Evolutionary conservation across 1,140 invertebrate genomes (phyloP), one percentile per base, ranked within the genome.

Genomic region (Anastatus disparis): DNA sequence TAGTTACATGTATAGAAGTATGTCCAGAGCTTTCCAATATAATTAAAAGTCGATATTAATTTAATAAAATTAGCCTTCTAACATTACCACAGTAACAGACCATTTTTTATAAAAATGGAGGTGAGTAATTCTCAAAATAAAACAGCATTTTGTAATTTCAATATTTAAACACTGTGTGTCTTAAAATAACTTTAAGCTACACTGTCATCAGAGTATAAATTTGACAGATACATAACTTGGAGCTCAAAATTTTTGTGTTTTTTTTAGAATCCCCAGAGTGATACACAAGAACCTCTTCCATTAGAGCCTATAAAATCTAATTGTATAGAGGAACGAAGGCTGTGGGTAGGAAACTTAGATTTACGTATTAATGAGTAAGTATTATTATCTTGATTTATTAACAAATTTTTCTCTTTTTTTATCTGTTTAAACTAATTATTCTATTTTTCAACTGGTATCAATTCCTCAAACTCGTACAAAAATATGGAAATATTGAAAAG

Each of bases 341-440:
- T 97, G 24, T 97, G 95, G 95, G 92, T 97, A 72, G 95, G 95
- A 40, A 97, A 97, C 85, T 86, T 97, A 70, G 95, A 97, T 83
- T 84, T 90, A 7, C 85, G 94, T 81, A 90, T 97, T 81, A 95
- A 93, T 89, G 95, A 97, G 95, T 97, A 94, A 94, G 94, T 91
- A 83, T 85, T 85, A 44, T 79, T 79, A 72, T 70, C 52, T 56
- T 17, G 22, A 62, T 48, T 27, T 61, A 44, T 15, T 44, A 46
- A 4, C 20, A 35, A 42, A 10, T 12, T 35, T 62, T 61, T 42
- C 9, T 44, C 46, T 15, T 65, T 42, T 65, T 50, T 35, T 42
- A 27, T 64, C 17, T 58, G 3, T 66, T 26, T 73, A 74, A 76
- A 69, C 70, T 58, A 73, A 71, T 75, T 50, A 40, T 71, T 56